Base-by-base conservation (phyloP, 2,888 invertebrate genomes). In the Capitulum mitella region DNA sequence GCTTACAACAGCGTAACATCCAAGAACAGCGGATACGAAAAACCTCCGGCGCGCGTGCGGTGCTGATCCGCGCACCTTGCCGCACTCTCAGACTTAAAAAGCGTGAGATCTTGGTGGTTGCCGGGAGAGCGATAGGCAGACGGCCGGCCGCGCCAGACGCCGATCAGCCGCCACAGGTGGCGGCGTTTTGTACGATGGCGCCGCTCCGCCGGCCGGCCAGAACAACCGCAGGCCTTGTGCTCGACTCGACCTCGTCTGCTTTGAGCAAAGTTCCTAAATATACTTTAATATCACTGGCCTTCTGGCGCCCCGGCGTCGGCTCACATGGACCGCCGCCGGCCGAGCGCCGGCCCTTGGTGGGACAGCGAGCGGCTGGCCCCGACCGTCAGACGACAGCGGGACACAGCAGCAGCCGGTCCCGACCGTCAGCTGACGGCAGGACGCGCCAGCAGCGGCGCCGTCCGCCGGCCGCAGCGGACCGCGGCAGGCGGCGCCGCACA, bases 1-100 rank as follows among this genome's bases (percentile, higher is more conserved):
- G 61, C 61, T n/a, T 32, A 61, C 61, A 61, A 61, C 61, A 61
- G 61, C 61, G 61, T 32, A 61, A 61, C 61, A 61, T n/a, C 61
- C 32, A 61, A 32, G 8, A 61, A 32, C 61, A 16, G 10, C 32
- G 61, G 5, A 61, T 32, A 8, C 32, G 61, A 12, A 32, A 61
- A 51, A 51, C 51, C 22, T 19, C 5, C 51, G 51, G 61, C 61
- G 10, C 61, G 32, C 51, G 22, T 22, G 22, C 14, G 14, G 61
- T 14, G 61, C 32, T n/a, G 32, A n/a, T 8, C 58, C 58, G 32
- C 32, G 32, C 32, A 61, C 1, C 22, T 19, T 5, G 6, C 1
- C 32, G 32, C 32, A 61, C 32, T 32, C 61, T n/a, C n/a, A n/a
- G 32, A n/a, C 32, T 14, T 16, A 1, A 61, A 29, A 32, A 32